Percentiles rank a stretch among this genome's conserved stretches.
phyloP scores from a whole-genome alignment of 2,888 invertebrate genomes.

The Platypus cylindrus region DNA sequence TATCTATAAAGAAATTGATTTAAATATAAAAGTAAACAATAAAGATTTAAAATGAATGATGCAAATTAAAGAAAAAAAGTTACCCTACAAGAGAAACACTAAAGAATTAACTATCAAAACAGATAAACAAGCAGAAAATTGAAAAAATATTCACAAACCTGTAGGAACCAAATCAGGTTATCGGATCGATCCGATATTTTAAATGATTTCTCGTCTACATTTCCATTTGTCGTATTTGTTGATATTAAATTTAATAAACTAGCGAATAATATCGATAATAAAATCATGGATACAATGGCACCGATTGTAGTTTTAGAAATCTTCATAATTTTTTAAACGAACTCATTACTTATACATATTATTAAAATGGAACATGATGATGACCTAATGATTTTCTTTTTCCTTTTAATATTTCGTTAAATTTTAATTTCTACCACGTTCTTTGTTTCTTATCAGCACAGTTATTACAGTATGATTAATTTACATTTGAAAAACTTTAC shows the following conservation, averaged over 20 bases:
- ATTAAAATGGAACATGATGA: no score
- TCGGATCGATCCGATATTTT: slow-evolving; percentile 43
- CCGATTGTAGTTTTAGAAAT: slow-evolving; percentile 49
- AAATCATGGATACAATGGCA: slow-evolving; percentile 46
- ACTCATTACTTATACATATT: no score
- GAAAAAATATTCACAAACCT: slow-evolving; percentile 39
- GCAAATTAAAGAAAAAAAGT: no score
- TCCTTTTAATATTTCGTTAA: no score
- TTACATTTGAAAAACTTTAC: slow-evolving; percentile 3
- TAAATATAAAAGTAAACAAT: no score
- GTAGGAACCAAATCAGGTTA: slow-evolving; percentile 64
- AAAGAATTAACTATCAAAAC: neutral
- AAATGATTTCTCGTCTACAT: slow-evolving; percentile 28
- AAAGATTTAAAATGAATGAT: no score
- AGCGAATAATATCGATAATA: slow-evolving; percentile 52
- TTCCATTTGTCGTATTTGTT: slow-evolving; percentile 35
- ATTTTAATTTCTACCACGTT: no score
- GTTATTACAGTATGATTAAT: no score
- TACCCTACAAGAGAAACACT: neutral
- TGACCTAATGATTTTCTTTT: no score
- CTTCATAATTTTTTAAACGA: slow-evolving; percentile 40
- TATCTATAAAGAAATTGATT: no score
- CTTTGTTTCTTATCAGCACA: no score
- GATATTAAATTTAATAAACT: slow-evolving; percentile 55
- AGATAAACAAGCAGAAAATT: neutral